A percentile compares a stretch with the other conserved stretches of the same genome.
phyloP scores from a whole-genome alignment of 1,140 invertebrate genomes.

The Drosophila tropicalis region DNA sequence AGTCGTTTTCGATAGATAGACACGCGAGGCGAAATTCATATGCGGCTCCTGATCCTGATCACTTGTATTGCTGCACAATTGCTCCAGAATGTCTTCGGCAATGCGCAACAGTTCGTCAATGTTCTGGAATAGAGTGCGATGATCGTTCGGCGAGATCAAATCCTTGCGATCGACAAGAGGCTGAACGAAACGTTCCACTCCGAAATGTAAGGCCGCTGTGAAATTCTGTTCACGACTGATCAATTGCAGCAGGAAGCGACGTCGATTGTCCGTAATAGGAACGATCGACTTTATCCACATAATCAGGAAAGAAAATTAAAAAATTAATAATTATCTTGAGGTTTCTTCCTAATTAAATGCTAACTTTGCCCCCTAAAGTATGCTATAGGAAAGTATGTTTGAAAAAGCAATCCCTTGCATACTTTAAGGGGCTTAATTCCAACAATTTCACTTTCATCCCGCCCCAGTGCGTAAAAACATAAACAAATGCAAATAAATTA shows the following conservation, averaged over 20 bases:
- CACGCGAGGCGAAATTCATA: slow-evolving; percentile 86
- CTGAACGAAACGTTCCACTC: slow-evolving; percentile 88
- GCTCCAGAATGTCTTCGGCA: slow-evolving; percentile 91
- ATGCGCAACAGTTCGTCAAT: slow-evolving; percentile 90
- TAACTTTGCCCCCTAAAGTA: no score
- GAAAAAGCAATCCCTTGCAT: no score
- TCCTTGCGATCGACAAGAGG: slow-evolving; percentile 89
- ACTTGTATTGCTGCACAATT: slow-evolving; percentile 88
- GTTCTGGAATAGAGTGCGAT: slow-evolving; percentile 92
- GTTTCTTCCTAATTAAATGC: no score
- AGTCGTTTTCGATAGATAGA: slow-evolving; percentile 89
- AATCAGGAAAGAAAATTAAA: no score
- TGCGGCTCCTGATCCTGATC: slow-evolving; percentile 87
- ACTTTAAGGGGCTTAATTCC: no score
- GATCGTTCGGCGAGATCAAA: slow-evolving; percentile 88
- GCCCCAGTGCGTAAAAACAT: no score
- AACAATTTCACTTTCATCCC: no score
- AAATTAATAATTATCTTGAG: no score
- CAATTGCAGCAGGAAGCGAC: slow-evolving; percentile 86
- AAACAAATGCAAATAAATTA: slow-evolving; percentile 14
- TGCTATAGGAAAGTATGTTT: no score
- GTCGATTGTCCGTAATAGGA: slow-evolving; percentile 83
- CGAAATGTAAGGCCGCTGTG: slow-evolving; percentile 89
- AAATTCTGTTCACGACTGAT: slow-evolving; percentile 89
- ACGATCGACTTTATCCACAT: slow-evolving; percentile 66